Base-by-base conservation (phyloP, 2,113 vertebrate genomes). In the Carassius carassius region DNA sequence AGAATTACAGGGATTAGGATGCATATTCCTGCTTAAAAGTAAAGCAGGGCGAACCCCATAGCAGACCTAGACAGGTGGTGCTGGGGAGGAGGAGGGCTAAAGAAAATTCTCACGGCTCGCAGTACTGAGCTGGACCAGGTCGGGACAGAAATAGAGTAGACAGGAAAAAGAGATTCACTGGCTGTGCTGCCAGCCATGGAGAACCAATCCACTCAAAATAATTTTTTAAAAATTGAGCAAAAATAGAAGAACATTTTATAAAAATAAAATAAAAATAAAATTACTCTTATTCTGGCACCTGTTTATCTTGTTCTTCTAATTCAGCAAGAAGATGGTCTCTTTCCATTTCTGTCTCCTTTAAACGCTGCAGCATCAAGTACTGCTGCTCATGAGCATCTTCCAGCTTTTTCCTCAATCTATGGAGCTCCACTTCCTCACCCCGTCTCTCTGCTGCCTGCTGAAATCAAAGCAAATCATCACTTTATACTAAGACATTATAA, bases 321-420 rank as follows among this genome's bases (percentile, higher is more conserved):
- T 96, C 94, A 23, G 89, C 88, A 23, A 95, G 92, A 79, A 97
- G 92, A 19, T 85, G 87, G 70, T 96, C 95, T 72, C 94, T 94
- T 73, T 97, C 95, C 17, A 95, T 94, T 84, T 96, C 94, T 51
- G 94, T 94, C 76, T 96, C 95, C 87, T 95, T 95, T 10, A 97
- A 94, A 77, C 95, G 94, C 67, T 95, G 94, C 72, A 95, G 92
- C 60, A 94, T 93, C 85, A 96, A 85, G 67, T 93, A 91, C 85
- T 96, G 96, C 82, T 96, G 92, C 86, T 96, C 94, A 78, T 94
- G 92, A 88, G 94, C 93, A 82, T 90, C 94, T 87, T 94, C 94
- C 41, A 97, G 89, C 91, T 95, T 94, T 76, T 90, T 93, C 88
- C 89, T 91, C 21, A 96, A 88, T 77, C 35, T 84, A 2, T 90